These are phyloP conservation scores for Limnephilus auricula DNA, from an alignment of 2,888 invertebrate genomes.

Conservation along the genomic window DNA sequence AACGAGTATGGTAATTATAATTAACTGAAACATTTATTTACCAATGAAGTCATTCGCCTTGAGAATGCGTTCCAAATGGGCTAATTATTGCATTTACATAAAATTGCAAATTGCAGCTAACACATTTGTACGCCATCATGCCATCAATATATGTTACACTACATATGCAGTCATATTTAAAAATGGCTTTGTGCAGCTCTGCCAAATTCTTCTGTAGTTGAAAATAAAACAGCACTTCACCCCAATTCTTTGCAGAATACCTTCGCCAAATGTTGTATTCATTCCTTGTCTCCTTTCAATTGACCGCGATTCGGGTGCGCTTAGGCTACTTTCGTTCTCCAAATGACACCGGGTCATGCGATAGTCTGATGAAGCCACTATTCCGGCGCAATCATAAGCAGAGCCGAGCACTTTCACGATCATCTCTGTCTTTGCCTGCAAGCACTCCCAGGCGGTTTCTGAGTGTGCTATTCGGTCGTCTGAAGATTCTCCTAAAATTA, in stretches of 20 bases:
- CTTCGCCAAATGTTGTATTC: background rate
- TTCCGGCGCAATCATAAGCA: background rate
- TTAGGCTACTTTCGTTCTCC: slow-evolving; percentile 2
- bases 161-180: background rate
- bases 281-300: background rate
- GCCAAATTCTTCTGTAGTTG: background rate
- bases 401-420: background rate
- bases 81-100: no score
- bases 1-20: background rate
- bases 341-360: background rate
- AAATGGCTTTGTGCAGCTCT: background rate
- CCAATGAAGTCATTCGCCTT: background rate
- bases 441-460: background rate
- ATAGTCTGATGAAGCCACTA: background rate
- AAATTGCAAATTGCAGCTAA: no score
- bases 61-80: background rate
- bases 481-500: background rate
- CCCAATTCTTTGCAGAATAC: background rate
- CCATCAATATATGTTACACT: background rate
- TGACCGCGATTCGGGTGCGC: background rate
- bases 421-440: background rate
- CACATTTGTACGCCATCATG: no score
- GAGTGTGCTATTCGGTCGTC: background rate
- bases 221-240: background rate
- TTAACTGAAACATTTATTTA: background rate